Evolutionary conservation across 2,888 invertebrate species (phyloP).

Genomic region (Ectemnius continuus): DNA sequence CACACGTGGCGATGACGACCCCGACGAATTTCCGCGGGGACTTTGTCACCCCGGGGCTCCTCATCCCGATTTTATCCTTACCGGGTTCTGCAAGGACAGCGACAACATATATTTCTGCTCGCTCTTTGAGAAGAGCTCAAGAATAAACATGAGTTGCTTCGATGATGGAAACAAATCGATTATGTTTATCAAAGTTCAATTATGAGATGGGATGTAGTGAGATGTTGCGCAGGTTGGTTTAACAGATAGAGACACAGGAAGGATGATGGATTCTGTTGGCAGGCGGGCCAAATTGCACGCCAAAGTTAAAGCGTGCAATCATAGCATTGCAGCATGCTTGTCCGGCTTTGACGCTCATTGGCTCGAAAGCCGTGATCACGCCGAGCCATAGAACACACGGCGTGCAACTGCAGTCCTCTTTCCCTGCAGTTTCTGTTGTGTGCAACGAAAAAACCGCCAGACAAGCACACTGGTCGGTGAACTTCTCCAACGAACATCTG

Average conservation of each 20-base stretch:
- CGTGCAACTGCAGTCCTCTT: background rate
- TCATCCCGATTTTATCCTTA: conserved; percentile 75
- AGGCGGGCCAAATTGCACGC: background rate
- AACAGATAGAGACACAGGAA: background rate
- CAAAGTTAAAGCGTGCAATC: background rate
- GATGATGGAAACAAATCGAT: background rate
- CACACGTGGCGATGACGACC: conserved; percentile 92
- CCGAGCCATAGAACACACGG: background rate
- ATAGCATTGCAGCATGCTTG: background rate
- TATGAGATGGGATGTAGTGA: background rate
- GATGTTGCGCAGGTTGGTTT: background rate
- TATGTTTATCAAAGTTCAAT: background rate
- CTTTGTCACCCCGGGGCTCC: conserved; percentile 78
- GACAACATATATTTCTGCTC: background rate
- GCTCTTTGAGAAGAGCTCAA: background rate
- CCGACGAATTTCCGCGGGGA: conserved; percentile 82
- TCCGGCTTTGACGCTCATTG: background rate
- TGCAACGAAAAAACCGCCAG: background rate
- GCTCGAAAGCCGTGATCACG: background rate
- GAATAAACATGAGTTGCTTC: background rate
- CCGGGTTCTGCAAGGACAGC: conserved; percentile 78
- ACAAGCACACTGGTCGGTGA: too few relatives aligned
- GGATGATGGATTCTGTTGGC: background rate
- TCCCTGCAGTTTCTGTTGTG: background rate
- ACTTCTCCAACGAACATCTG: too few relatives aligned